Evolutionary conservation across 2,113 vertebrate genomes (phyloP).

Genomic region (Gadus macrocephalus): DNA sequence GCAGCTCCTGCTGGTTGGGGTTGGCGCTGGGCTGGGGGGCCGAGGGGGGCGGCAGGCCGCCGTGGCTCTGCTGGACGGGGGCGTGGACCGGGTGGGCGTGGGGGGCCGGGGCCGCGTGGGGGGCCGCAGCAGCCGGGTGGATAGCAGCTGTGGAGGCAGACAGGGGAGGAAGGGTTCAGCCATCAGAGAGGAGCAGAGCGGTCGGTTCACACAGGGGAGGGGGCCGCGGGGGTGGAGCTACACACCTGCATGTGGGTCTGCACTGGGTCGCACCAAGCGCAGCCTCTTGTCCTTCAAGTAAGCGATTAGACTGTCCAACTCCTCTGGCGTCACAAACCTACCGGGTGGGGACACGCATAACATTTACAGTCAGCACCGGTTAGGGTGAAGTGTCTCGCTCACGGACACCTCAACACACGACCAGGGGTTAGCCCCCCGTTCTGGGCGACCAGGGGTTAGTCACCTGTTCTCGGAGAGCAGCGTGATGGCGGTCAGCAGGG

Average conservation of each 20-base stretch:
- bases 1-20: conserved; percentile 87
- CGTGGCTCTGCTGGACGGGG: conserved; percentile 32
- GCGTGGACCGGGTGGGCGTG: conserved; percentile 12
- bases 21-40: conserved; percentile 61
- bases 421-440: too few relatives aligned
- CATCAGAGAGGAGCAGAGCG: background rate
- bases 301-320: conserved; percentile 84
- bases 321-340: conserved; percentile 87
- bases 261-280: conserved; percentile 73
- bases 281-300: conserved; percentile 89
- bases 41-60: conserved; percentile 37
- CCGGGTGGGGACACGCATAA: background rate
- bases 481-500: conserved; percentile 67
- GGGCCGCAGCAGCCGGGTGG: conserved; percentile 26
- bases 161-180: background rate
- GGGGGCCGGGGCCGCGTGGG: conserved; percentile 19
- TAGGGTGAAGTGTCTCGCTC: too few relatives aligned
- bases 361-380: too few relatives aligned
- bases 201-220: too few relatives aligned
- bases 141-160: conserved; percentile 27
- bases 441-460: background rate
- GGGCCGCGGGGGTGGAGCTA: background rate
- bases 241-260: conserved; percentile 80
- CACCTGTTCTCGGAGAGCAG: conserved; percentile 75
- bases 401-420: too few relatives aligned